Base-by-base conservation (phyloP, 2,797 vertebrate species). In the Furcifer pardalis region DNA sequence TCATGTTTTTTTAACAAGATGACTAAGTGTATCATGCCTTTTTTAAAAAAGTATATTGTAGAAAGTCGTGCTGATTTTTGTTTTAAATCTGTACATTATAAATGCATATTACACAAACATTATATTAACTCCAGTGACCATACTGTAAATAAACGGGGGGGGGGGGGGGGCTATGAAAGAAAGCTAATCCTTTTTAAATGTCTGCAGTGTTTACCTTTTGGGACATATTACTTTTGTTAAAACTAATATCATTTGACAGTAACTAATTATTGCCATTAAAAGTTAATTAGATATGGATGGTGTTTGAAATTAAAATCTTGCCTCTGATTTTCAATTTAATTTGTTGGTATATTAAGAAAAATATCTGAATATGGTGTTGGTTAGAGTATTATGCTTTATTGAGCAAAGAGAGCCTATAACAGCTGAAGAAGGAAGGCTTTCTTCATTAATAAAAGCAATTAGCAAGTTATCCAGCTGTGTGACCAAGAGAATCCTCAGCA, bases 361-460 rank as follows among this genome's bases (percentile, higher is more conserved):
- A 37, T 85, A 83, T 79, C n/a, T 49, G 88, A 90, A 72, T 87
- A 52, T 40, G n/a, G 52, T 89, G 84, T 84, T 59, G 80, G 76
- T 84, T 88, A 44, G 75, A 88, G 88, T 49, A 89, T 88, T 59
- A 84, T 80, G 80, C 91, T 94, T 95, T 92, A 78, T 37, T 86
- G 87, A 83, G 72, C 81, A 89, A 92, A 71, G 85, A 86, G 87
- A 44, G 90, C 80, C 40, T 8, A 76, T 82, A 92, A 91, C 81
- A 86, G 82, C 89, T 87, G 85, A 94, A 82, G 76, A 90, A 90
- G 86, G 82, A 68, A 91, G 92, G 82, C 3, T 83, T 89, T 89
- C 90, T 91, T 95, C 92, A 92, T 95, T 96, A 94, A 94, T 94
- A 92, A 94, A 94, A 94, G 86, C 89, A 94, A 95, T 95, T 93